Evolutionary conservation across 2,888 invertebrate species (phyloP).

Genomic region (Carpatolechia fugitivella): DNA sequence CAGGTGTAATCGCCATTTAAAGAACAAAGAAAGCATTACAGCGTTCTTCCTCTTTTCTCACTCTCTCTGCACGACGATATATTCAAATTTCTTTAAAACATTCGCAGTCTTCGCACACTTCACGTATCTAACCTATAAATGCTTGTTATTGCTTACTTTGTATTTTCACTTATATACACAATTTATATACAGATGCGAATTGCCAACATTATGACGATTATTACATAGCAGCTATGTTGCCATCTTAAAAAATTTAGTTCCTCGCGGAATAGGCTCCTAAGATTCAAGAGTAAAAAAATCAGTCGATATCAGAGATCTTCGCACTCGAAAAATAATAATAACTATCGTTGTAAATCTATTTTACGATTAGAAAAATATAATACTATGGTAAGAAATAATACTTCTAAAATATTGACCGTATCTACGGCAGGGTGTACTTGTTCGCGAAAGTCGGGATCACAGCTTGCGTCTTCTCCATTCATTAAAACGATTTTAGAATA

Average conservation of each 20-base stretch:
- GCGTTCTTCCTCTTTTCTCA: no score
- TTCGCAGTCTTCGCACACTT: neutral
- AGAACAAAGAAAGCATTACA: no score
- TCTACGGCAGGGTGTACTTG: neutral
- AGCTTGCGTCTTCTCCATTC: neutral
- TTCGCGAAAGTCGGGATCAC: neutral
- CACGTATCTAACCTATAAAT: constrained; percentile 5
- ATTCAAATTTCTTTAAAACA: no score
- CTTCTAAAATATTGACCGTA: neutral
- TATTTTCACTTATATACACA: constrained; percentile 43
- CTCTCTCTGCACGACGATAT: no score
- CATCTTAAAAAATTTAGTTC: constrained; percentile 12
- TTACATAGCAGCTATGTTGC: constrained; percentile 33
- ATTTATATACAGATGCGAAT: constrained; percentile 33
- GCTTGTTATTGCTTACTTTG: constrained; percentile 22
- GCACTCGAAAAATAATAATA: constrained; percentile 39
- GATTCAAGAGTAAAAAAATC: constrained; percentile 43
- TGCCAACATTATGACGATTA: constrained; percentile 20
- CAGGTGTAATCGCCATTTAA: no score
- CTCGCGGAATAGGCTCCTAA: neutral
- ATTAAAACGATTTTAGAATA: no score
- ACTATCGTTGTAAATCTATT: constrained; percentile 45
- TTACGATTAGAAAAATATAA: constrained; percentile 44
- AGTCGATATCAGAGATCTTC: constrained; percentile 61
- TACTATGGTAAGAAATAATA: constrained; percentile 7